These are phyloP conservation scores for Synanthedon tipuliformis DNA, from an alignment of 2,888 invertebrate genomes.

Conservation along the genomic window DNA sequence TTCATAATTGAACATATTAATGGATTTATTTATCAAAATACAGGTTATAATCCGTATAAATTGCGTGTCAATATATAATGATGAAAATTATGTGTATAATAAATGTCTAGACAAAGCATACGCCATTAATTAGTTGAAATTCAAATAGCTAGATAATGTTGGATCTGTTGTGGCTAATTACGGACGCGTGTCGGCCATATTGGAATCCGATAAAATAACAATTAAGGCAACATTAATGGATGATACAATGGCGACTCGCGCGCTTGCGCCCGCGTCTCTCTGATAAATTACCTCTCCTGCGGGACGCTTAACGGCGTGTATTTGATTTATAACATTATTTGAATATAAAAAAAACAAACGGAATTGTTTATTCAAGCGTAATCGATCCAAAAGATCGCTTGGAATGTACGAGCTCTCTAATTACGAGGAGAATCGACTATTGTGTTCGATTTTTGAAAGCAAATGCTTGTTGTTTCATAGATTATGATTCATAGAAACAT, in stretches of 20 bases:
- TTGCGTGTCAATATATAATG: conserved; percentile 7
- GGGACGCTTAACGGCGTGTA: conserved; percentile 50
- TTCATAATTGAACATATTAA: conserved; percentile 6
- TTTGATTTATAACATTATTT: conserved; percentile 67
- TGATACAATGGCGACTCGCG: conserved; percentile 43
- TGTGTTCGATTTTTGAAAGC: conserved; percentile 6
- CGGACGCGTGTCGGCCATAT: conserved; percentile 42
- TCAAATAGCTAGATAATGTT: neutral
- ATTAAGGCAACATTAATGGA: conserved; percentile 60
- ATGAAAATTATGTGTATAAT: conserved; percentile 5
- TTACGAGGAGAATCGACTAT: conserved; percentile 4
- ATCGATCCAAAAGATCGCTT: conserved; percentile 54
- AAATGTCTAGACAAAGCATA: conserved; percentile 3
- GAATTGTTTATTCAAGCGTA: conserved; percentile 56
- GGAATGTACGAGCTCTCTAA: conserved; percentile 21
- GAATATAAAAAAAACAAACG: conserved; percentile 31
- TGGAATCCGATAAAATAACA: conserved; percentile 65
- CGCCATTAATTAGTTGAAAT: neutral
- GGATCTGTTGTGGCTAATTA: conserved; percentile 18
- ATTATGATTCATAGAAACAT: conserved; percentile 2
- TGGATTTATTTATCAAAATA: conserved; percentile 5
- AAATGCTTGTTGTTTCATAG: conserved; percentile 4
- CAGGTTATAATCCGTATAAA: conserved; percentile 4
- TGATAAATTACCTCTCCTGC: conserved; percentile 54
- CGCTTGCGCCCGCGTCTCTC: conserved; percentile 22